phyloP scores from a whole-genome alignment of 2,113 vertebrate genomes.

The Amphiprion ocellaris region DNA sequence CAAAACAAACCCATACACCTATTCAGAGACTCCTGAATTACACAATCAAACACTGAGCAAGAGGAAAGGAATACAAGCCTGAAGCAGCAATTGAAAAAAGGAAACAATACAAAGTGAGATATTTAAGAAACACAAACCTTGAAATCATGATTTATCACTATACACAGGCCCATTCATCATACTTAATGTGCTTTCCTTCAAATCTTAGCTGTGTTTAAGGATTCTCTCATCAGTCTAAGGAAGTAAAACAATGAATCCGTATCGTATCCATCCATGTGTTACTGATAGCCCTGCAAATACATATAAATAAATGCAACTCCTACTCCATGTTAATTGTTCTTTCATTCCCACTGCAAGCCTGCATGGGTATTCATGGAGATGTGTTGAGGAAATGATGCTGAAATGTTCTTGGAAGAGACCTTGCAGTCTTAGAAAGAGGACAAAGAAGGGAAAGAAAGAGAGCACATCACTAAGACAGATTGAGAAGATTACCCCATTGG shows the following conservation, averaged over 20 bases:
- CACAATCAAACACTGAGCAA: background rate
- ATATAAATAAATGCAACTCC: slow-evolving; percentile 52
- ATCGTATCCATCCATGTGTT: slow-evolving; percentile 48
- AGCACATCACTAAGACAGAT: slow-evolving; percentile 26
- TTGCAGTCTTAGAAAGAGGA: background rate
- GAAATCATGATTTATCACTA: slow-evolving; percentile 48
- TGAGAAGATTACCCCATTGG: slow-evolving; percentile 86
- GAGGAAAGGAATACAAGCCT: background rate
- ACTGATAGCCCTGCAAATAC: slow-evolving; percentile 41
- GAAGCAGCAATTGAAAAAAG: background rate
- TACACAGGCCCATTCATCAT: slow-evolving; percentile 55
- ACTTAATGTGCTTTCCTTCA: slow-evolving; percentile 54
- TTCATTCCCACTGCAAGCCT: slow-evolving; percentile 22
- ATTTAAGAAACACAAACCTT: slow-evolving; percentile 38
- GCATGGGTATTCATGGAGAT: slow-evolving; percentile 36
- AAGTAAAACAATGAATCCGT: slow-evolving; percentile 61
- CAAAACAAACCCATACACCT: background rate
- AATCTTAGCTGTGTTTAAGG: slow-evolving; percentile 52
- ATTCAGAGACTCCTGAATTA: slow-evolving; percentile 19
- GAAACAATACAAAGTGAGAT: slow-evolving; percentile 11
- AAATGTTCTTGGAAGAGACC: slow-evolving; percentile 46
- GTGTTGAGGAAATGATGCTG: slow-evolving; percentile 40
- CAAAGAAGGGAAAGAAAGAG: slow-evolving; percentile 5
- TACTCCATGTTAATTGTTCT: slow-evolving; percentile 35
- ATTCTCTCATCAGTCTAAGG: slow-evolving; percentile 63